A percentile compares a stretch with the other conserved stretches of the same genome.
These are phyloP conservation scores for Schizaphis graminum DNA, from an alignment of 2,888 invertebrate genomes.

Conservation along the genomic window DNA sequence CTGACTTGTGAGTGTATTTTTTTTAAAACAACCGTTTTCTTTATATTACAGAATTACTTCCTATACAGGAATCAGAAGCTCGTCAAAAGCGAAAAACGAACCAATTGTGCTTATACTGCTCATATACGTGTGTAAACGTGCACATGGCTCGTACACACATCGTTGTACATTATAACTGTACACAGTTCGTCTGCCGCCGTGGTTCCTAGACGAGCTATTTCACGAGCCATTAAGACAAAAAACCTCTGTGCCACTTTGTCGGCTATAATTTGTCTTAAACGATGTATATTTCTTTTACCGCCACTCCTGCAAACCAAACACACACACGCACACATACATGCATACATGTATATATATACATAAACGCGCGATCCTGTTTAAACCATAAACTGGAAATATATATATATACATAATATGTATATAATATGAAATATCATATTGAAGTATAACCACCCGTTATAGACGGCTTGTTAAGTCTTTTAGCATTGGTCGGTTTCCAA, in stretches of 20 bases:
- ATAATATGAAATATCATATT: background rate
- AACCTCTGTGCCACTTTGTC: conserved; percentile 55
- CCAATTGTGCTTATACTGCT: background rate
- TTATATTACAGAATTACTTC: background rate
- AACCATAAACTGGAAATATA: background rate
- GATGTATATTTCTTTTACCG: conserved; percentile 17
- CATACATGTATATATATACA: too few species aligned
- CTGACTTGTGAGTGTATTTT: background rate
- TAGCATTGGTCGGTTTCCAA: background rate
- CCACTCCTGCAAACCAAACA: background rate
- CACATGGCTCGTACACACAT: conserved; percentile 20
- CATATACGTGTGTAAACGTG: background rate
- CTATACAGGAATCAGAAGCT: background rate
- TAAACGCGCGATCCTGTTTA: background rate
- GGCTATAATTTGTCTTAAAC: conserved; percentile 62
- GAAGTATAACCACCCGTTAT: background rate
- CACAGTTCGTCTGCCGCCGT: conserved; percentile 51
- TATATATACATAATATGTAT: too few species aligned
- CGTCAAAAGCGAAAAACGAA: conserved; percentile 33
- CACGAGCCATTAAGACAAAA: conserved; percentile 63
- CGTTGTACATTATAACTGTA: background rate
- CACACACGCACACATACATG: background rate
- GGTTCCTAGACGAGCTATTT: conserved; percentile 64
- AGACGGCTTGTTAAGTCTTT: conserved; percentile 4
- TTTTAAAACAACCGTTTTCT: background rate